Evolutionary conservation across 1,140 invertebrate species (phyloP).

Genomic region (Anadara kagoshimensis): DNA sequence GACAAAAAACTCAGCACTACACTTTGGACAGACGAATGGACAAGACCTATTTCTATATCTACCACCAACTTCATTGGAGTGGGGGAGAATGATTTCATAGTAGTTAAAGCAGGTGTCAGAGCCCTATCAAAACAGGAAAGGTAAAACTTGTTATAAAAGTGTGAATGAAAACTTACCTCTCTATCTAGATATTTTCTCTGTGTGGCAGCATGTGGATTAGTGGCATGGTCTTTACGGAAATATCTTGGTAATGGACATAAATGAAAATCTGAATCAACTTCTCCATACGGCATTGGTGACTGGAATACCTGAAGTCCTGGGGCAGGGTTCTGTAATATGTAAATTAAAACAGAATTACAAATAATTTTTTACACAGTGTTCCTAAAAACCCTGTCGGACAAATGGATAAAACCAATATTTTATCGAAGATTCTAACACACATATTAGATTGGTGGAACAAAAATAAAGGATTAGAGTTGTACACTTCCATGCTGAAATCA

Average conservation of each 20-base stretch:
- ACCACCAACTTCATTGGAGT: no score
- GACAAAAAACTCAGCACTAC: no score
- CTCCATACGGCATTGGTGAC: slow-evolving; percentile 67
- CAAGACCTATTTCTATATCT: no score
- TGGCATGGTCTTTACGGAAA: slow-evolving; percentile 45
- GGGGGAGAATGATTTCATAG: no score
- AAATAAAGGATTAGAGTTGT: no score
- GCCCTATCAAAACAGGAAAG: no score
- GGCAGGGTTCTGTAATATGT: slow-evolving; percentile 66
- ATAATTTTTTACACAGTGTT: not conserved
- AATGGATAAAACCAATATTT: not conserved
- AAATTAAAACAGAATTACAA: not conserved
- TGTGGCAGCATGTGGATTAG: slow-evolving; percentile 61
- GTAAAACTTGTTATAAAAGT: no score
- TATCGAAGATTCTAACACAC: not conserved
- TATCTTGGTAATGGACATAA: slow-evolving; percentile 71
- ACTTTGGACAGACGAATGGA: no score
- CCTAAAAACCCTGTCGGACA: not conserved
- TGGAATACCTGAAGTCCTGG: slow-evolving; percentile 72
- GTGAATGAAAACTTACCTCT: no score
- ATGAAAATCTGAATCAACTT: slow-evolving; percentile 70
- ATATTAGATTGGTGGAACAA: not conserved
- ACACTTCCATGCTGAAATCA: no score
- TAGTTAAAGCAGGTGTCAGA: no score
- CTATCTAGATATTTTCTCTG: slow-evolving; percentile 70